Conservation (phyloP, 2,113 vertebrate species). For the Sorex fumeus region DNA sequence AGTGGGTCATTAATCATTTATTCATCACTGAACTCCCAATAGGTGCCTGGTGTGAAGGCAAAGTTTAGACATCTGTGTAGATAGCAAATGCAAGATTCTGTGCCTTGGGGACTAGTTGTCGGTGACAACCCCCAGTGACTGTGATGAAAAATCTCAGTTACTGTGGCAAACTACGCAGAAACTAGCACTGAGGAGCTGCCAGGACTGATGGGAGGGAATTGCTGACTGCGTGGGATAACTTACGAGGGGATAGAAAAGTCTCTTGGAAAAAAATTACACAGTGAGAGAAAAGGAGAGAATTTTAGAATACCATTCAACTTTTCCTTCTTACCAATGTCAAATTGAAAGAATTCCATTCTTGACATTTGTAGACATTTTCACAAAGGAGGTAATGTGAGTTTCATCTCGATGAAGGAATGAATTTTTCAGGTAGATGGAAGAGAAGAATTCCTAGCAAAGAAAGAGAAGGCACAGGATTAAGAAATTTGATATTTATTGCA, state of each 20-base stretch:
- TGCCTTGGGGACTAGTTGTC: background rate
- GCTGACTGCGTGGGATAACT: background rate
- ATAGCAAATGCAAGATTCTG: background rate
- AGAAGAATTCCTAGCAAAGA: background rate
- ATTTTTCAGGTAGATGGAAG: slow-evolving; percentile 24
- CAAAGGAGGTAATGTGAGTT: background rate
- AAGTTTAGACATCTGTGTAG: background rate
- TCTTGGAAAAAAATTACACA: background rate
- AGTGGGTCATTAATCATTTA: background rate
- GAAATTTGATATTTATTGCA: background rate
- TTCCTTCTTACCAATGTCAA: background rate
- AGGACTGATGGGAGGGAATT: background rate
- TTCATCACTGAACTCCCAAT: background rate
- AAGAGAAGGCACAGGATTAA: background rate
- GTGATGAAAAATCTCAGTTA: background rate
- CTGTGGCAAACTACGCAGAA: background rate
- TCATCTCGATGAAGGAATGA: background rate
- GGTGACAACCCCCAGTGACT: background rate
- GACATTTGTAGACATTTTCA: slow-evolving; percentile 10
- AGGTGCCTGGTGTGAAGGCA: background rate
- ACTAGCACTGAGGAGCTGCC: background rate
- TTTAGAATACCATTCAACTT: background rate
- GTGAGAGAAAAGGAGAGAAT: background rate
- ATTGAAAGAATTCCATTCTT: background rate
- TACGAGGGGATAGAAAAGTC: background rate